A percentile compares a stretch with the other conserved stretches of the same genome.
Conservation (phyloP, 2,113 vertebrate species). For the Todiramphus saurophagus region DNA sequence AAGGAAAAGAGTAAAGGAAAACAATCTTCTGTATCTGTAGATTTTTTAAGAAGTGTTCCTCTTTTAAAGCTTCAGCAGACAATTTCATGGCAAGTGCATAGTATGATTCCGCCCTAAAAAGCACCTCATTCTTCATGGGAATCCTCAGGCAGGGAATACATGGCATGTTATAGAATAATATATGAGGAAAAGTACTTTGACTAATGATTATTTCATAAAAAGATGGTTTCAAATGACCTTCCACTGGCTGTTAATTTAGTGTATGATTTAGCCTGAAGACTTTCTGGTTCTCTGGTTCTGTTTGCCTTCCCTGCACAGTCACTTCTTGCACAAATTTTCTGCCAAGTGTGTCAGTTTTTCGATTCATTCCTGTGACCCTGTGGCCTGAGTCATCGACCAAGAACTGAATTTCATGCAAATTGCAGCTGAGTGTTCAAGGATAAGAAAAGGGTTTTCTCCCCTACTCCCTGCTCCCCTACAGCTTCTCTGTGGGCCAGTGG, state of each 20-base stretch:
- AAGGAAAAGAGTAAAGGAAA: not conserved
- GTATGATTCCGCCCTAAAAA: not conserved
- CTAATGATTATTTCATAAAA: not conserved
- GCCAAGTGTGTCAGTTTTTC: not conserved
- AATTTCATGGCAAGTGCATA: not conserved
- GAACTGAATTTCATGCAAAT: not conserved
- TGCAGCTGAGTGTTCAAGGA: not conserved
- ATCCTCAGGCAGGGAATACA: not conserved
- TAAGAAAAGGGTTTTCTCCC: not conserved
- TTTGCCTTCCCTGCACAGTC: not conserved
- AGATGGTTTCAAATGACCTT: not conserved
- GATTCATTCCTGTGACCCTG: not conserved
- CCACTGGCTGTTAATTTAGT: not conserved
- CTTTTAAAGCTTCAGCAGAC: not conserved
- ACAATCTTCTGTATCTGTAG: not conserved
- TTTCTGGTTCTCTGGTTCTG: not conserved
- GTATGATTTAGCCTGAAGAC: not conserved
- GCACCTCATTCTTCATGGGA: not conserved
- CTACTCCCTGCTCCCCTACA: not conserved
- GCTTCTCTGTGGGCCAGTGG: not conserved
- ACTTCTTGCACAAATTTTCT: not conserved
- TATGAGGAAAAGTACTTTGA: not conserved
- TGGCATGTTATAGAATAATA: not conserved
- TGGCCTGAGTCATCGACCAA: not conserved
- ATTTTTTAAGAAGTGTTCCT: not conserved